These are phyloP conservation scores for Tetramorium simillimum DNA, from an alignment of 1,140 invertebrate genomes.

Conservation along the genomic window DNA sequence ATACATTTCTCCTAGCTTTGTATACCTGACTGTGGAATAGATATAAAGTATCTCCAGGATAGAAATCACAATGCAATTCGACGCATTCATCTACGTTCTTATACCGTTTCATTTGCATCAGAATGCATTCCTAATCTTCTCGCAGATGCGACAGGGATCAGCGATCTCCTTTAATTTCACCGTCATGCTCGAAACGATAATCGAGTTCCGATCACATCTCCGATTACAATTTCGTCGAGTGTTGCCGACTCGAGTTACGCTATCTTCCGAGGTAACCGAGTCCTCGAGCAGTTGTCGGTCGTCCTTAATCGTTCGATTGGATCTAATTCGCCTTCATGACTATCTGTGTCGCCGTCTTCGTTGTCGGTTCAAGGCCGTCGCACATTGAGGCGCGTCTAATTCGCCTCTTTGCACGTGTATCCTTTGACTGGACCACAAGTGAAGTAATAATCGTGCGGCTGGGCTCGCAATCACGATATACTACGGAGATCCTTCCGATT, in stretches of 20 bases:
- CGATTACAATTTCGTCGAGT: slow-evolving; percentile 36
- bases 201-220: slow-evolving; percentile 48
- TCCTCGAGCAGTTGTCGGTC: slow-evolving; percentile 59
- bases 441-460: slow-evolving; percentile 10
- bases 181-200: slow-evolving; percentile 32
- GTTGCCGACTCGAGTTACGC: slow-evolving; percentile 40
- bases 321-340: slow-evolving; percentile 74
- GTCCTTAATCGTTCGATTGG: slow-evolving; percentile 74
- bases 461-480: background rate
- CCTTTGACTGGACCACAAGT: slow-evolving; percentile 36
- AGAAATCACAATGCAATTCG: slow-evolving; percentile 3
- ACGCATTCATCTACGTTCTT: background rate
- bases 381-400: slow-evolving; percentile 31
- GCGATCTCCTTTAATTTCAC: slow-evolving; percentile 50
- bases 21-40: background rate
- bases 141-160: slow-evolving; percentile 4
- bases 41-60: slow-evolving; percentile 1
- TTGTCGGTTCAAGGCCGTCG: slow-evolving; percentile 67
- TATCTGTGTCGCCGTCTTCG: slow-evolving; percentile 61
- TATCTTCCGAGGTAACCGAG: slow-evolving; percentile 60
- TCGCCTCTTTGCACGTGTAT: slow-evolving; percentile 31
- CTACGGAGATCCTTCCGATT: slow-evolving; percentile 42
- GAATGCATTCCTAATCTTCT: slow-evolving; percentile 13
- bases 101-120: slow-evolving; percentile 40
- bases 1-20: background rate